phyloP scores from a whole-genome alignment of 2,797 vertebrate genomes.

The Rachycentron canadum region DNA sequence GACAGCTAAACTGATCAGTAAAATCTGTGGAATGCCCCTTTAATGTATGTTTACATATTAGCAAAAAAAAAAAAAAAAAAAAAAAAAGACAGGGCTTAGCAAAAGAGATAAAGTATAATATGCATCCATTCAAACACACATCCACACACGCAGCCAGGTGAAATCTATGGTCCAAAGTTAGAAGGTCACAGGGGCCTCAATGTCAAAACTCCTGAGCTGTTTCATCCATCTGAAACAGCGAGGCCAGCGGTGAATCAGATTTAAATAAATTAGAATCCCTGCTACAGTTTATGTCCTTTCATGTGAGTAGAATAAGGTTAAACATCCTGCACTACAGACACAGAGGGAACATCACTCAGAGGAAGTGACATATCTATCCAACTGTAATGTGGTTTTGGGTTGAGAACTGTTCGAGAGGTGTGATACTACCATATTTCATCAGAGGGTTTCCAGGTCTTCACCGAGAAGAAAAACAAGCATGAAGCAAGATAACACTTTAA shows the following conservation, averaged over 20 bases:
- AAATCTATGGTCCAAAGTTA: conserved; percentile 33
- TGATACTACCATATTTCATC: conserved; percentile 46
- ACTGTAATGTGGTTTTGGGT: conserved; percentile 45
- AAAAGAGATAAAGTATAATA: background rate
- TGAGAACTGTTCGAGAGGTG: conserved; percentile 42
- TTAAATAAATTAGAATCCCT: conserved; percentile 66
- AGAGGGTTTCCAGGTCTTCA: background rate
- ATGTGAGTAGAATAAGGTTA: conserved; percentile 58
- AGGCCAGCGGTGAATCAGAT: conserved; percentile 51
- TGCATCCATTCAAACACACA: background rate
- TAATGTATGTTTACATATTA: background rate
- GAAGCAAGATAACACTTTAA: conserved; percentile 10
- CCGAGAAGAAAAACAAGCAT: background rate
- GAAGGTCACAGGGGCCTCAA: conserved; percentile 53
- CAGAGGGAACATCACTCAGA: conserved; percentile 49
- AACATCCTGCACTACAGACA: conserved; percentile 43
- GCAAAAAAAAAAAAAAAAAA: background rate
- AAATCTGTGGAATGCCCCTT: background rate
- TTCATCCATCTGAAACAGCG: conserved; percentile 58
- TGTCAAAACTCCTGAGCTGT: conserved; percentile 48
- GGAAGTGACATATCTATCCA: conserved; percentile 43
- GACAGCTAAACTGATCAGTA: background rate
- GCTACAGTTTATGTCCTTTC: conserved; percentile 40
- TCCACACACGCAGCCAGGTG: background rate
- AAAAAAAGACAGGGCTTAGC: no score